Percentiles rank a stretch among this genome's conserved stretches.
These are phyloP conservation scores for Pandemis corylana DNA, from an alignment of 2,888 invertebrate species.

Conservation along the genomic window DNA sequence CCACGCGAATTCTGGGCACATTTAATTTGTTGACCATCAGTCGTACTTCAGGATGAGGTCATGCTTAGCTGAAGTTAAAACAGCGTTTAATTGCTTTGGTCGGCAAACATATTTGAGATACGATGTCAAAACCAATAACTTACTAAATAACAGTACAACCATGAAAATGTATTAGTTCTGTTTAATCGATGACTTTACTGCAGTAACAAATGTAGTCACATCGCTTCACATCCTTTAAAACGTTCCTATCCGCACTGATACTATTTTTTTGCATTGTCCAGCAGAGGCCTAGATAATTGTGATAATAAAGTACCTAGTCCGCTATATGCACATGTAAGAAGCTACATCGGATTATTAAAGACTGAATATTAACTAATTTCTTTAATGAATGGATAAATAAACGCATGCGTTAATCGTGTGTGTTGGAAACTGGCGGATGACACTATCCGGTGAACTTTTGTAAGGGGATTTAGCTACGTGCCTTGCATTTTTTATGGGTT, in stretches of 20 bases:
- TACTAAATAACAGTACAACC: neutral
- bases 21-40: slow-evolving; percentile 23
- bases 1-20: neutral
- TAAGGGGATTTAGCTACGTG: neutral
- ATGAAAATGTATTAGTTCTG: too few species aligned
- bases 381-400: neutral
- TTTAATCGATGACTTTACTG: too few species aligned
- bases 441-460: neutral
- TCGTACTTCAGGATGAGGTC: slow-evolving; percentile 10
- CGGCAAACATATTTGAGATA: neutral
- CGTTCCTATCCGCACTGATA: too few species aligned
- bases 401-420: neutral
- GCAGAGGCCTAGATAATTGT: too few species aligned
- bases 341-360: too few species aligned
- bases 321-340: too few species aligned
- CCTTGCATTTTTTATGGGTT: neutral
- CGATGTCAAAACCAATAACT: neutral
- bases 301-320: too few species aligned
- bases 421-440: neutral
- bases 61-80: neutral
- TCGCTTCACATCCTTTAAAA: too few species aligned
- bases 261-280: too few species aligned
- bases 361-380: neutral
- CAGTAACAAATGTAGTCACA: too few species aligned
- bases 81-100: neutral